Base-by-base conservation (phyloP, 1,140 invertebrate genomes). In the Caerostris extrusa region DNA sequence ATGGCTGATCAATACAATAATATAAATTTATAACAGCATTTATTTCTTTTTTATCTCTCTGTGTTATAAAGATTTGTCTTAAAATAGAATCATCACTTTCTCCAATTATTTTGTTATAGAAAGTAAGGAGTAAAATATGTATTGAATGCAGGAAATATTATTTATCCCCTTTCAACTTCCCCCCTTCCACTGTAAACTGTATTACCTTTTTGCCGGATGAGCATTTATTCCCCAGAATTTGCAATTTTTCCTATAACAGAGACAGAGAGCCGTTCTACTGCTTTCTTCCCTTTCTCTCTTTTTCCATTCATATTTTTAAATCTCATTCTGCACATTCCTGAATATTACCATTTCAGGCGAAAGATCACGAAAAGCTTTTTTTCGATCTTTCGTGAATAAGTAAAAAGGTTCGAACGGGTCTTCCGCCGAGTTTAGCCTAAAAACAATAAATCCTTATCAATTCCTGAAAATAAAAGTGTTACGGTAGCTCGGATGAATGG, bases 401-500 rank as follows among this genome's bases (percentile, higher is more conserved):
- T 88, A 88, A 88, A 85, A 58, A 60, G 85, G 58, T n/a, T 34
- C 57, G 57, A 64, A 64, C 8, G 56, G 56, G 57, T 57, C 57
- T 53, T 64, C 57, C n/a, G 50, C 85, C 34, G 57, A 14, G 57
- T 55, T 88, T 64, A 58, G 12, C 50, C 85, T 88, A 88, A 88
- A 88, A 88, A 88, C 58, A 88, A 88, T 88, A 88, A 58, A 88
- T 88, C 85, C 85, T 88, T 88, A 88, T 88, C 85, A 88, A 88
- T 88, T 64, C 85, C 60, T 64, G 64, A 64, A 88, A 88, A 88
- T 88, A 88, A 88, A 88, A 64, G 85, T 57, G 58, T 88, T 85
- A 85, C 82, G 57, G 57, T 88, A 14, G 85, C 57, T 34, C 8
- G 50, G 50, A 53, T 50, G 55, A 82, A 82, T 82, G 19, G 19